Evolutionary conservation across 2,888 invertebrate species (phyloP).

Genomic region (Mycalesis mineus): DNA sequence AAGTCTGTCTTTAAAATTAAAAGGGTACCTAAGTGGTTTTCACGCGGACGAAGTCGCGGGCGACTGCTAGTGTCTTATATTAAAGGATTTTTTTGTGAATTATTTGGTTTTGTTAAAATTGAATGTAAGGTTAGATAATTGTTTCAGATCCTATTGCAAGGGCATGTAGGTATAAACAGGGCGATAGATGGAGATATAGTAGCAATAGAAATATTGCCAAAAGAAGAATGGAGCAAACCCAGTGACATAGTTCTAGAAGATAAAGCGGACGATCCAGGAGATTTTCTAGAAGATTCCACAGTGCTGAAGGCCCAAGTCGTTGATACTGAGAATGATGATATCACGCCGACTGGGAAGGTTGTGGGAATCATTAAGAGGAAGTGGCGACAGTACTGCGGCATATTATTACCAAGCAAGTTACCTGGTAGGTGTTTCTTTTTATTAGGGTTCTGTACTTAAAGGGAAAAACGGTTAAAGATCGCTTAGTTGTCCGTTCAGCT

Average conservation of each 20-base stretch:
- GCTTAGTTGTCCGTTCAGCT: too few relatives aligned
- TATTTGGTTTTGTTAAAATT: too few relatives aligned
- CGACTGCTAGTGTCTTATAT: too few relatives aligned
- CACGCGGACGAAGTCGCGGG: too few relatives aligned
- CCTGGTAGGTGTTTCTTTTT: conserved; percentile 62
- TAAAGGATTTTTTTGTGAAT: too few relatives aligned
- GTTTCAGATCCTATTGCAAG: conserved; percentile 88
- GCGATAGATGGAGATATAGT: conserved; percentile 97
- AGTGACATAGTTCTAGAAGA: conserved; percentile 90
- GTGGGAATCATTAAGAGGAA: conserved; percentile 98
- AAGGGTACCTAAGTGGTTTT: too few relatives aligned
- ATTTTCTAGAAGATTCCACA: conserved; percentile 78
- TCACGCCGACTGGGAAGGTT: conserved; percentile 69
- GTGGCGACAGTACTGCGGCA: conserved; percentile 99
- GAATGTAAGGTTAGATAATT: neutral
- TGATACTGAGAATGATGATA: conserved; percentile 54
- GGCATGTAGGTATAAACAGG: conserved; percentile 90
- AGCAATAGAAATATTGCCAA: conserved; percentile 91
- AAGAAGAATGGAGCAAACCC: conserved; percentile 93
- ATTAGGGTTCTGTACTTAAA: too few relatives aligned
- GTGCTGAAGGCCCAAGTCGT: conserved; percentile 48
- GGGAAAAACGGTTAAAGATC: too few relatives aligned
- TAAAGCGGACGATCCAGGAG: conserved; percentile 84
- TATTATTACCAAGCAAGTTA: conserved; percentile 87
- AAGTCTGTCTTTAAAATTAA: too few relatives aligned